Evolutionary conservation across 2,888 invertebrate species (phyloP).

Genomic region (Scaptomyza polygonia): DNA sequence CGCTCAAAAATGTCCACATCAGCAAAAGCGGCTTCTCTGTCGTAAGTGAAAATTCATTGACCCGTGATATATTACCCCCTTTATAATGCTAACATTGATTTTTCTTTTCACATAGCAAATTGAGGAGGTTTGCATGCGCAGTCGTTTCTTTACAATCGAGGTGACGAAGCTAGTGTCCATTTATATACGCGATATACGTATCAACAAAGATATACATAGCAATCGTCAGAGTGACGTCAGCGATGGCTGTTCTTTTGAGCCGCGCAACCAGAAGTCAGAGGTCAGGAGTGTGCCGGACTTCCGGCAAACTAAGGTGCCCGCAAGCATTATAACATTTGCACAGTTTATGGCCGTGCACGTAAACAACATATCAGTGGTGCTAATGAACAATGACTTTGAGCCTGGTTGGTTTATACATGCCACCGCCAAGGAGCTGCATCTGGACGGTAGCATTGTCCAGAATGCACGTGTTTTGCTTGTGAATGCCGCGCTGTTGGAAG

Average conservation of each 20-base stretch:
- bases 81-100: constrained; percentile 2
- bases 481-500: constrained; percentile 89
- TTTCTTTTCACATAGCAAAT: constrained; percentile 87
- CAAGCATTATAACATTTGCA: constrained; percentile 92
- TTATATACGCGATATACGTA: constrained; percentile 91
- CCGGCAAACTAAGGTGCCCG: constrained; percentile 90
- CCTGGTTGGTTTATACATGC: constrained; percentile 90
- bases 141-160: constrained; percentile 94
- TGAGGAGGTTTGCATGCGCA: constrained; percentile 92
- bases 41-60: constrained; percentile 85
- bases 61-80: constrained; percentile 9
- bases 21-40: constrained; percentile 91
- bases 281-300: constrained; percentile 87
- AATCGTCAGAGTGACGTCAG: constrained; percentile 59
- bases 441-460: constrained; percentile 89
- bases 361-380: constrained; percentile 88
- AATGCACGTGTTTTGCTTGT: constrained; percentile 89
- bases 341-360: constrained; percentile 95
- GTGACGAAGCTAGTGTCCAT: constrained; percentile 93
- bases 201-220: constrained; percentile 90
- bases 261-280: constrained; percentile 64
- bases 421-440: constrained; percentile 88
- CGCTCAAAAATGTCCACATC: constrained; percentile 92
- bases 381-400: constrained; percentile 87
- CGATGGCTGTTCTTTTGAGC: constrained; percentile 82